A percentile compares a stretch with the other conserved stretches of the same genome.
Conservation (phyloP, 2,113 vertebrate genomes). For the Equus quagga region DNA sequence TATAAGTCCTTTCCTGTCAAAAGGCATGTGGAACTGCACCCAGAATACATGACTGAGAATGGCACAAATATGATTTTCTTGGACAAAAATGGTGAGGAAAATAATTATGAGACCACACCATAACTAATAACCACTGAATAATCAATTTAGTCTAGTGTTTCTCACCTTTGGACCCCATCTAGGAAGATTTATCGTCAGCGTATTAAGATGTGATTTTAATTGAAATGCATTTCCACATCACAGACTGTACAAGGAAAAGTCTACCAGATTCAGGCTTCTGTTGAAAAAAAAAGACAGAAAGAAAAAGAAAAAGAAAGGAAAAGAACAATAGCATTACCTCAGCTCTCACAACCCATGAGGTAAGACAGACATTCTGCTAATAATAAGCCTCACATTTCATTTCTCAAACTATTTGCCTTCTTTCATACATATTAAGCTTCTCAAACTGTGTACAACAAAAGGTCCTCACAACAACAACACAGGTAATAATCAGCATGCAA, state of each 20-base stretch:
- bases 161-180: background rate
- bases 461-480: constrained; percentile 23
- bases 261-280: background rate
- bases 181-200: background rate
- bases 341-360: background rate
- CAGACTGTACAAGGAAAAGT: background rate
- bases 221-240: background rate
- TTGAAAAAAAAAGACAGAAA: background rate
- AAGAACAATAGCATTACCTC: background rate
- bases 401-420: constrained; percentile 41
- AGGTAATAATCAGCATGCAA: constrained; percentile 62
- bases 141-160: background rate
- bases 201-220: background rate
- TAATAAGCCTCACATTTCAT: constrained; percentile 51
- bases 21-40: background rate
- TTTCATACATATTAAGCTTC: constrained; percentile 61
- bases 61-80: background rate
- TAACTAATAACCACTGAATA: background rate
- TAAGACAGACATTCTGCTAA: constrained; percentile 47
- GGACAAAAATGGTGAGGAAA: background rate
- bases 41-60: background rate
- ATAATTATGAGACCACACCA: background rate
- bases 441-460: constrained; percentile 64
- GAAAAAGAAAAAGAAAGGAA: too few species aligned
- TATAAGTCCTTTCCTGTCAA: background rate